A percentile compares a stretch with the other conserved stretches of the same genome.
Conservation (phyloP, 1,140 invertebrate species). For the Drosophila murphyi region DNA sequence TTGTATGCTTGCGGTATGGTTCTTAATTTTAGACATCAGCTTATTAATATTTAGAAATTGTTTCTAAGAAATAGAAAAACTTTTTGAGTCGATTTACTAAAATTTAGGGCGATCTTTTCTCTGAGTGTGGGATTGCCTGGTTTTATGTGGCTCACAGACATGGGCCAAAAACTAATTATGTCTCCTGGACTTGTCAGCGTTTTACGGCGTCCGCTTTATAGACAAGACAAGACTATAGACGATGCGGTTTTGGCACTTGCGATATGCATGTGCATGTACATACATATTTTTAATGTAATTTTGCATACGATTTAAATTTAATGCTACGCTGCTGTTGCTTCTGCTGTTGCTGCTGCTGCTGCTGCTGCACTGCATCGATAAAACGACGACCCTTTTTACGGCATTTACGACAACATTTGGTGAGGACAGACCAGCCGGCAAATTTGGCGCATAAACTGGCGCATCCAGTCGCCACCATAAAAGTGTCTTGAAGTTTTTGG, state of each 20-base stretch:
- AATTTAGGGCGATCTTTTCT: too few species aligned
- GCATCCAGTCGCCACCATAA: conserved; percentile 46
- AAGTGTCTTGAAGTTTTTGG: conserved; percentile 34
- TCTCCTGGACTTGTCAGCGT: conserved; percentile 16
- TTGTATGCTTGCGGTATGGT: too few species aligned
- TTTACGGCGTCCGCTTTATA: conserved; percentile 28
- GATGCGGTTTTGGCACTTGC: conserved; percentile 34
- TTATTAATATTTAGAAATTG: too few species aligned
- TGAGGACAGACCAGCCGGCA: conserved; percentile 29
- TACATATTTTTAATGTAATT: conserved; percentile 64
- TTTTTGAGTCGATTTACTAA: too few species aligned
- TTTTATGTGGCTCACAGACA: conserved; percentile 46
- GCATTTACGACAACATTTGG: conserved; percentile 39
- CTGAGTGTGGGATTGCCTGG: too few species aligned
- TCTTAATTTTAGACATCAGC: too few species aligned
- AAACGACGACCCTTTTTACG: conserved; percentile 46
- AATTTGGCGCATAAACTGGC: conserved; percentile 49
- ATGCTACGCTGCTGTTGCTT: conserved; percentile 7
- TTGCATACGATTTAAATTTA: conserved; percentile 68
- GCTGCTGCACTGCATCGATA: conserved; percentile 57
- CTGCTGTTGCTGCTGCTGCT: conserved; percentile 18
- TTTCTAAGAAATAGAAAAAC: too few species aligned
- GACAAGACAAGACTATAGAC: neutral
- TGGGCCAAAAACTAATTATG: conserved; percentile 63
- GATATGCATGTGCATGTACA: conserved; percentile 6